Evolutionary conservation across 1,140 invertebrate genomes (phyloP).

Genomic region (Tetramorium simillimum): DNA sequence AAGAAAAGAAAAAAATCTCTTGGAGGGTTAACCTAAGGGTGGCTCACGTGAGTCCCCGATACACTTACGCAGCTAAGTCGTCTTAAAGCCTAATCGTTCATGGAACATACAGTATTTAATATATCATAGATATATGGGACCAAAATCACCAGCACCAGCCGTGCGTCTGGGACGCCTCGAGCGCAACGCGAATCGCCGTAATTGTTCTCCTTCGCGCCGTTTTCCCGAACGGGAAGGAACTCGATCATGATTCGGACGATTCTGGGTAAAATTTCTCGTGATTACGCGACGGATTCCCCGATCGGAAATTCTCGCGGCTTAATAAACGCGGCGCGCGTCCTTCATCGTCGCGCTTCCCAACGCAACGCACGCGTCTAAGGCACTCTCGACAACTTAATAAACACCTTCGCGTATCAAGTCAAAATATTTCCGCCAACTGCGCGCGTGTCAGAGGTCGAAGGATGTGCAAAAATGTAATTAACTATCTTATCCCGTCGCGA

Average conservation of each 20-base stretch:
- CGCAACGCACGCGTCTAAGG: constrained; percentile 42
- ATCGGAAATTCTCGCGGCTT: neutral
- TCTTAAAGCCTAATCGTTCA: constrained; percentile 89
- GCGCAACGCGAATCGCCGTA: constrained; percentile 58
- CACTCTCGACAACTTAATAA: constrained; percentile 45
- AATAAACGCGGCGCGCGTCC: constrained; percentile 58
- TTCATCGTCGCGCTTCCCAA: constrained; percentile 48
- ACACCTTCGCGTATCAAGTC: neutral
- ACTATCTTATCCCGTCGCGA: neutral
- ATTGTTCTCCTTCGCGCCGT: neutral
- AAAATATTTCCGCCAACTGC: constrained; percentile 27
- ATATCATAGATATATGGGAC: constrained; percentile 99
- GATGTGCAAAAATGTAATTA: constrained; percentile 6
- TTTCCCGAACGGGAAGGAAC: neutral
- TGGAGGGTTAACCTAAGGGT: constrained; percentile 66
- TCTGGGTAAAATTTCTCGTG: constrained; percentile 45
- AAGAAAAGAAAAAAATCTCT: constrained; percentile 56
- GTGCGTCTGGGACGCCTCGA: constrained; percentile 73
- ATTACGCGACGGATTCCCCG: neutral
- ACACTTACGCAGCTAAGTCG: constrained; percentile 62
- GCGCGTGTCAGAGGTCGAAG: constrained; percentile 11
- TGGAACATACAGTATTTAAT: constrained; percentile 96
- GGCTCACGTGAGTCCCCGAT: constrained; percentile 80
- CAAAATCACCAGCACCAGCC: constrained; percentile 90
- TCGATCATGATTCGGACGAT: constrained; percentile 23